Evolutionary conservation across 2,888 invertebrate genomes (phyloP).

Genomic region (Pterobdella sp.): DNA sequence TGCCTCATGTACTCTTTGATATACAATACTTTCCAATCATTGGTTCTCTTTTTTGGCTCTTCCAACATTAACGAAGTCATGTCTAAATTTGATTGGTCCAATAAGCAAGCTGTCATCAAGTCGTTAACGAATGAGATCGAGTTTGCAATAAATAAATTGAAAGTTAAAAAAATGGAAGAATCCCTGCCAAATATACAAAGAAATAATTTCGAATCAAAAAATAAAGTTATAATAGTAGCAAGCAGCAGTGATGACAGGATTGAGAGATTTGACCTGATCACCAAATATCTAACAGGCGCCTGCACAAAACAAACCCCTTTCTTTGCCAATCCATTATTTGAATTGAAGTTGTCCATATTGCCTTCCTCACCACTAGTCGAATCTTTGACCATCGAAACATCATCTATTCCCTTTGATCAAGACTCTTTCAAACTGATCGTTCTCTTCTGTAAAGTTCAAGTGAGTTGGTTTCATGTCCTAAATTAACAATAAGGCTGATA

Average conservation of each 20-base stretch:
- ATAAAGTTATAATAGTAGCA: background rate
- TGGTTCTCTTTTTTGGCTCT: background rate
- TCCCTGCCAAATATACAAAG: background rate
- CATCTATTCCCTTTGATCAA: background rate
- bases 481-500: too few species aligned
- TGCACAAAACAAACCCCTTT: too few species aligned
- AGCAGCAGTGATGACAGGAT: background rate
- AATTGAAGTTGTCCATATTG: too few species aligned
- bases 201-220: background rate
- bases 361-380: too few species aligned
- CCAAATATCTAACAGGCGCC: background rate
- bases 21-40: conserved; percentile 4
- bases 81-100: background rate
- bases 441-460: conserved; percentile 22
- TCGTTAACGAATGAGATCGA: background rate
- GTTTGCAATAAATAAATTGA: background rate
- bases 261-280: background rate
- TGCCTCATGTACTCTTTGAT: background rate
- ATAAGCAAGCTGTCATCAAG: background rate
- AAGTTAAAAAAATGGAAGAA: background rate
- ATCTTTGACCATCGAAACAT: too few species aligned
- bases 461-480: background rate
- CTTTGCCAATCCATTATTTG: too few species aligned
- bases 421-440: conserved; percentile 10
- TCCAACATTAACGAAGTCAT: background rate